Conservation (phyloP, 2,888 invertebrate species). For the Cartodere bifasciata region DNA sequence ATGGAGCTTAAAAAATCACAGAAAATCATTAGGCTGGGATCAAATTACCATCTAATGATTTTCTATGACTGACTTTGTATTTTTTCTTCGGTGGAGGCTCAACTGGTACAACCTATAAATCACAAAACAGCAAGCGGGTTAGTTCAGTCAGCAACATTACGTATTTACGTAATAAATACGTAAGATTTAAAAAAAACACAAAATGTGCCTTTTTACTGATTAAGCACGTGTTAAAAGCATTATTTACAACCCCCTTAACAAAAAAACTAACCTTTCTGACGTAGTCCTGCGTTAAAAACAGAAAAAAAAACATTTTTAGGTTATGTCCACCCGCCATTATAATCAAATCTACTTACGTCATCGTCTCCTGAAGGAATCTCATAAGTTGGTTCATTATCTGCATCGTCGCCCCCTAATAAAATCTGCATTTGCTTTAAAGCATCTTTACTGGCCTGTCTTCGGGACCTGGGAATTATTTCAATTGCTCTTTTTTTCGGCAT, state of each 20-base stretch:
- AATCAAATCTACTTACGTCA: too few species aligned
- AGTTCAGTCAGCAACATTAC: neutral
- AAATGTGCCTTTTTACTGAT: too few species aligned
- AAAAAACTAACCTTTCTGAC: conserved; percentile 4
- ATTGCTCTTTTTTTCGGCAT: too few species aligned
- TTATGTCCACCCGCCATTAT: too few species aligned
- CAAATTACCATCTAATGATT: conserved; percentile 31
- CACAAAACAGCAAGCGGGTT: conserved; percentile 3
- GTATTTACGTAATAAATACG: neutral
- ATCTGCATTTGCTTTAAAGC: conserved; percentile 32
- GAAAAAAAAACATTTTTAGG: conserved; percentile 4
- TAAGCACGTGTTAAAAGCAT: too few species aligned
- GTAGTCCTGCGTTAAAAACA: neutral
- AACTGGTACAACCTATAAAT: conserved; percentile 21
- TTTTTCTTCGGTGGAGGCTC: conserved; percentile 30
- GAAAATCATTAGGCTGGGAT: too few species aligned
- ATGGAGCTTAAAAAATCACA: neutral
- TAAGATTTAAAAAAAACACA: neutral
- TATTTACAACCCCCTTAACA: too few species aligned
- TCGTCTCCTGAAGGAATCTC: conserved; percentile 36
- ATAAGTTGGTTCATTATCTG: conserved; percentile 36
- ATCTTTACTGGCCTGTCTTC: conserved; percentile 32
- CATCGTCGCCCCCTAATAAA: conserved; percentile 27
- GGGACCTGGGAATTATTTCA: too few species aligned
- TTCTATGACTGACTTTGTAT: conserved; percentile 28